Percentiles rank a stretch among this genome's conserved stretches.
Evolutionary conservation across 2,113 vertebrate species (phyloP).

Genomic region (Hyperopisus bebe): DNA sequence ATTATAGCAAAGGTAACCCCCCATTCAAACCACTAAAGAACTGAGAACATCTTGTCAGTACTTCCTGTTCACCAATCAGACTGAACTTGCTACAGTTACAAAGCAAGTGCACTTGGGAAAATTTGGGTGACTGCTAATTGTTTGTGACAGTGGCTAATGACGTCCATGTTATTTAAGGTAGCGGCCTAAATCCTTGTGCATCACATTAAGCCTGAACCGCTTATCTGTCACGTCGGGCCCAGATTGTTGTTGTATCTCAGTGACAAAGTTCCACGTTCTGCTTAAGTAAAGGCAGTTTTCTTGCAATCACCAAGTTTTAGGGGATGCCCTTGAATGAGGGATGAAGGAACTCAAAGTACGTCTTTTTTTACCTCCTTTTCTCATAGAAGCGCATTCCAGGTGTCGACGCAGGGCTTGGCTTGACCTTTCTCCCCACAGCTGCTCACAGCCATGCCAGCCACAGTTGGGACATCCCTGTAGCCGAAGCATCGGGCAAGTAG

Average conservation of each 20-base stretch:
- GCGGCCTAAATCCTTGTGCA: background rate
- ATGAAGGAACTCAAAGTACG: background rate
- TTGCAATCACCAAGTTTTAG: background rate
- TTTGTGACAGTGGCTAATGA: background rate
- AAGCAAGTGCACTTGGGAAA: background rate
- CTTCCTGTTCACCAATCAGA: background rate
- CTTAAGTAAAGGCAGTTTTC: background rate
- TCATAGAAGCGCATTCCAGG: background rate
- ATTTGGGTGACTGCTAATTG: background rate
- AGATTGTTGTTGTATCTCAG: background rate
- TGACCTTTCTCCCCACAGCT: slow-evolving; percentile 10
- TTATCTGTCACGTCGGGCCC: background rate
- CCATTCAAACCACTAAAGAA: background rate
- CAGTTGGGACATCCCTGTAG: background rate
- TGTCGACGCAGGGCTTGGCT: background rate
- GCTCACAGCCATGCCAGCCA: background rate
- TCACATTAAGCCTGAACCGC: background rate
- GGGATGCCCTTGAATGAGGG: background rate
- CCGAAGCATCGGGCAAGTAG: background rate
- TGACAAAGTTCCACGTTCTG: background rate
- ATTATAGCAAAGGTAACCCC: background rate
- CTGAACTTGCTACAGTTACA: background rate
- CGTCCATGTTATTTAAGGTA: background rate
- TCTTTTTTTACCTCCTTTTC: background rate
- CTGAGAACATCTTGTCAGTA: background rate